Conservation (phyloP, 2,113 vertebrate species). For the Erythrolamprus reginae region DNA sequence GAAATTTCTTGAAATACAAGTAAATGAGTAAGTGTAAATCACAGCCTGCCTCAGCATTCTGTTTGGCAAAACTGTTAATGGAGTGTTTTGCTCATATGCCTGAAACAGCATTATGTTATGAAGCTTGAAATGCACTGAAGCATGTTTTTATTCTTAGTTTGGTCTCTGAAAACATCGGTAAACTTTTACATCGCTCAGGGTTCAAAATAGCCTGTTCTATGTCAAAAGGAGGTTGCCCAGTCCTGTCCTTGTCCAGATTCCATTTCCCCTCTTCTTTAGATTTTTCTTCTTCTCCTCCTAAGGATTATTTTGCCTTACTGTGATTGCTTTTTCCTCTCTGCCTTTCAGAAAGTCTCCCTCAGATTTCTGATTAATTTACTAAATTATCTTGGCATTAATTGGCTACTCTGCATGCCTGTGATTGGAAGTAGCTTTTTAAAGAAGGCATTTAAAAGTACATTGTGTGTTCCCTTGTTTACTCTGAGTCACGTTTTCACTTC, state of each 20-base stretch:
- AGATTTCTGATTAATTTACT: background rate
- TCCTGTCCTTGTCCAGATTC: background rate
- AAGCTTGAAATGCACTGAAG: constrained; percentile 60
- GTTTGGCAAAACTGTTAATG: constrained; percentile 52
- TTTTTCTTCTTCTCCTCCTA: background rate
- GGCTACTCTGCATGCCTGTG: background rate
- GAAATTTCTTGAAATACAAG: constrained; percentile 51
- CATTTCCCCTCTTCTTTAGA: background rate
- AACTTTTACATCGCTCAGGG: background rate
- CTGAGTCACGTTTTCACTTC: background rate
- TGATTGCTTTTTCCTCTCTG: background rate
- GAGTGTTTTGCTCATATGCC: constrained; percentile 45
- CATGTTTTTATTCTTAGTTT: constrained; percentile 35
- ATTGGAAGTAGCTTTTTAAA: background rate
- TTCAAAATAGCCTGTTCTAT: background rate
- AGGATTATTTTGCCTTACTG: background rate
- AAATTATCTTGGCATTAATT: background rate
- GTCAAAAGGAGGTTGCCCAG: background rate
- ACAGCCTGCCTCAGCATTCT: constrained; percentile 50
- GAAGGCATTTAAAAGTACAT: background rate
- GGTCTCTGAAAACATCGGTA: constrained; percentile 19
- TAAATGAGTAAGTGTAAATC: constrained; percentile 52
- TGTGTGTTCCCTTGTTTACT: background rate
- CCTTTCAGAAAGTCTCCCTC: background rate
- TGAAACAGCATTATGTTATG: constrained; percentile 62